Evolutionary conservation across 2,888 invertebrate species (phyloP), one percentile per base, ranked within the genome.

Genomic region (Temnothorax ravouxi): DNA sequence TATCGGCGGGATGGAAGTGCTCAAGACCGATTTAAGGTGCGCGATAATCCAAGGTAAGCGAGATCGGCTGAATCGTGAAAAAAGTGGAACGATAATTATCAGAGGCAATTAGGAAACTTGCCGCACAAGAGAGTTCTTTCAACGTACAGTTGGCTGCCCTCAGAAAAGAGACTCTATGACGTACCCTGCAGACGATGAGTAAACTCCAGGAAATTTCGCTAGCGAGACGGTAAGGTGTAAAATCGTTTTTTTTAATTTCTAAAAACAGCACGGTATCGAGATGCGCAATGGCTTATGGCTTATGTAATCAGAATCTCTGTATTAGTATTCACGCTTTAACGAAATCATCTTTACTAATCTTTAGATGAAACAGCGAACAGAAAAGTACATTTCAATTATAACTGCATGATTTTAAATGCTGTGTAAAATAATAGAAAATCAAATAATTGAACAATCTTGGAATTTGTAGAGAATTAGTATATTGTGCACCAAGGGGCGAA

Each of bases 1-100:
- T 88, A 89, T 89, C 82, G 84, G 79, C 83, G 81, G 38, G 72
- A 82, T 61, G 62, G 38, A 6, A 25, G 62, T 77, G 86, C 79
- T 89, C 87, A 87, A 82, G 74, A 62, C 64, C 59, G 56, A 72
- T 82, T 76, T 54, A 59, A 81, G 13, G 1, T 11, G 18, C 6
- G 54, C 18, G 38, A 9, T 62, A 71, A 71, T 71, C 38, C 71
- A 21, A 54, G 38, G 25, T 9, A 8, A 71, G 21, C 34, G 41
- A 77, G 67, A 69, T 59, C 44, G 8, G 2, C 9, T 15, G 29
- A 18, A 34, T 52, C 25, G 50, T n/a, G 21, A 59, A 77, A 77
- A 71, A 71, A 80, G 34, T 18, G 47, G n/a, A 29, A 50, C 18
- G 18, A 71, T 69, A 47, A 69, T 79, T 59, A 79, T 25, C 47